Evolutionary conservation across 2,888 invertebrate species (phyloP).

Genomic region (Polydrusus cervinus): DNA sequence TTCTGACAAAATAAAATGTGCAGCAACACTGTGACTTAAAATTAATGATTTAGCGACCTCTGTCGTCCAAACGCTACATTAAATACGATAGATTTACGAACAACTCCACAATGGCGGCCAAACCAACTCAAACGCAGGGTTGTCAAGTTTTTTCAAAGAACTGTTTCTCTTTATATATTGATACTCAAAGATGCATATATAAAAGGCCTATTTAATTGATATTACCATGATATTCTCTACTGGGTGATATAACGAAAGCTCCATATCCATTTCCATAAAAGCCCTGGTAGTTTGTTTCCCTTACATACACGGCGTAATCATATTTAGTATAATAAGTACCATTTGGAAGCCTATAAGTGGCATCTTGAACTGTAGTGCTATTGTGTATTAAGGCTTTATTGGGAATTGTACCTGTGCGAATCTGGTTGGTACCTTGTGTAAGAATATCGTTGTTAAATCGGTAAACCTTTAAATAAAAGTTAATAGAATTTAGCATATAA

Average conservation of each 20-base stretch:
- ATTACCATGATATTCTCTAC: conserved; percentile 41
- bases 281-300: conserved; percentile 27
- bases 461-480: background rate
- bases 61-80: no score
- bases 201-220: background rate
- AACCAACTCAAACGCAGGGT: no score
- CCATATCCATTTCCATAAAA: conserved; percentile 39
- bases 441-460: conserved; percentile 1
- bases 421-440: conserved; percentile 18
- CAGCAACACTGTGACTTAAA: no score
- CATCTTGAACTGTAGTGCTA: conserved; percentile 7
- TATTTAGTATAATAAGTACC: conserved; percentile 24
- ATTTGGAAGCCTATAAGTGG: conserved; percentile 6
- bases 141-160: no score
- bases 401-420: background rate
- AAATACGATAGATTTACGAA: no score
- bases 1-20: no score
- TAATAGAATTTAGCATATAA: no score
- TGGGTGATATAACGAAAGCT: conserved; percentile 36
- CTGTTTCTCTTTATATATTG: no score
- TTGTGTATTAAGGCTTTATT: background rate
- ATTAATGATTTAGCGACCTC: no score
- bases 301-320: conserved; percentile 22
- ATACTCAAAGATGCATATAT: no score
- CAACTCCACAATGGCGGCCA: no score